A percentile compares a stretch with the other conserved stretches of the same genome.
These are phyloP conservation scores for Agraylea sexmaculata DNA, from an alignment of 1,140 invertebrate species.

Conservation along the genomic window DNA sequence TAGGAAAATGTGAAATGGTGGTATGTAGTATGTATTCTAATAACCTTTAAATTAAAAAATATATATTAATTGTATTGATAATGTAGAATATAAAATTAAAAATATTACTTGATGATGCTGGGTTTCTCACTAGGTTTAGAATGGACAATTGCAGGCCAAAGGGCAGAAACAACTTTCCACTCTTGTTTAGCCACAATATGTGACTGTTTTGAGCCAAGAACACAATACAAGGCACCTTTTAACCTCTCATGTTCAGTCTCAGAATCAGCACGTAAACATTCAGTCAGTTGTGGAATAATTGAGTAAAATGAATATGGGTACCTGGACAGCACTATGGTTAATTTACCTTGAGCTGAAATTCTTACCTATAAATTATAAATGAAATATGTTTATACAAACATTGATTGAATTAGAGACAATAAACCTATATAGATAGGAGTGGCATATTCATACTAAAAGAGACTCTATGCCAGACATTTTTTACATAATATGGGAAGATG, in stretches of 20 bases:
- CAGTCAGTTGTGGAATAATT: conserved; percentile 46
- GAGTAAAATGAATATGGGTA: conserved; percentile 50
- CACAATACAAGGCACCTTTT: conserved; percentile 69
- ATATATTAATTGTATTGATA: not conserved
- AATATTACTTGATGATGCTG: conserved; percentile 49
- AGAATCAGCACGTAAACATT: conserved; percentile 46
- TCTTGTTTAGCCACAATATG: conserved; percentile 57
- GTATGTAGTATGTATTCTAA: conserved; percentile 49
- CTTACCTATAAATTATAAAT: conserved; percentile 40
- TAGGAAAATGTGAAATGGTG: conserved; percentile 41
- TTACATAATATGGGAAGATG: not conserved
- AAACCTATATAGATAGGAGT: not conserved
- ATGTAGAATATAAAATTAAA: conserved; percentile 1
- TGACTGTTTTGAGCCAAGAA: conserved; percentile 50
- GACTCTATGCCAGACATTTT: not conserved
- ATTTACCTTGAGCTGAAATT: conserved; percentile 46
- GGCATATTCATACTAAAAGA: not conserved
- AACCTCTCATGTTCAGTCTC: conserved; percentile 56
- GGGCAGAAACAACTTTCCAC: conserved; percentile 55
- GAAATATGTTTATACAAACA: conserved; percentile 9
- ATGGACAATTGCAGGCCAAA: conserved; percentile 66
- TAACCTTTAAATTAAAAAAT: conserved; percentile 32
- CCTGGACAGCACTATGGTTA: conserved; percentile 37
- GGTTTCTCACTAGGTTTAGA: conserved; percentile 70
- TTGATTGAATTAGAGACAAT: not conserved